Conservation (phyloP, 2,113 vertebrate species). For the Balaenoptera acutorostrata region DNA sequence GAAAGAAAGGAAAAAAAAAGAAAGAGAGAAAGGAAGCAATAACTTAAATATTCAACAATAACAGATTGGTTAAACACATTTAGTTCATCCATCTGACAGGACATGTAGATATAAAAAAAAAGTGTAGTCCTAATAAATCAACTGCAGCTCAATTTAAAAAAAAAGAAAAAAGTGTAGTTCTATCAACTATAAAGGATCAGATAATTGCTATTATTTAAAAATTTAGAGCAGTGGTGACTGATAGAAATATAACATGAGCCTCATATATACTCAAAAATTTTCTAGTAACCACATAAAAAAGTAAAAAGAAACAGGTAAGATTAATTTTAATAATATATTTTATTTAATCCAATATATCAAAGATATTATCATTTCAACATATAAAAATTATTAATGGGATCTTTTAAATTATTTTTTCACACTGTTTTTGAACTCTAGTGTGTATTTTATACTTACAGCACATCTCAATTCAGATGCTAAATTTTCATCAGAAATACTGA, state of each 20-base stretch:
- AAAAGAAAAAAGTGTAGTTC: not conserved
- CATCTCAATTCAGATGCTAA: not conserved
- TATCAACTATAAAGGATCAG: not conserved
- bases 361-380: slow-evolving; percentile 17
- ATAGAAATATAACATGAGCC: not conserved
- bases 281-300: slow-evolving; percentile 2
- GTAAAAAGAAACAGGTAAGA: slow-evolving; percentile 12
- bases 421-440: not conserved
- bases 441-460: not conserved
- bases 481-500: not conserved
- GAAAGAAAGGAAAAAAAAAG: not conserved
- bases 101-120: not conserved
- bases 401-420: slow-evolving; percentile 7
- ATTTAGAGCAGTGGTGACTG: not conserved
- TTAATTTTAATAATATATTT: slow-evolving; percentile 24
- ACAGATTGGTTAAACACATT: not conserved
- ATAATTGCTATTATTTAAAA: slow-evolving; percentile 27
- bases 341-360: slow-evolving; percentile 14
- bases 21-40: not conserved
- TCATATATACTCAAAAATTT: not conserved
- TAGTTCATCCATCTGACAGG: not conserved
- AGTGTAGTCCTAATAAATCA: not conserved
- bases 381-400: not conserved
- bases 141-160: not conserved
- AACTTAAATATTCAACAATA: not conserved